phyloP scores from a whole-genome alignment of 1,140 invertebrate genomes.

The Orussus abietinus region DNA sequence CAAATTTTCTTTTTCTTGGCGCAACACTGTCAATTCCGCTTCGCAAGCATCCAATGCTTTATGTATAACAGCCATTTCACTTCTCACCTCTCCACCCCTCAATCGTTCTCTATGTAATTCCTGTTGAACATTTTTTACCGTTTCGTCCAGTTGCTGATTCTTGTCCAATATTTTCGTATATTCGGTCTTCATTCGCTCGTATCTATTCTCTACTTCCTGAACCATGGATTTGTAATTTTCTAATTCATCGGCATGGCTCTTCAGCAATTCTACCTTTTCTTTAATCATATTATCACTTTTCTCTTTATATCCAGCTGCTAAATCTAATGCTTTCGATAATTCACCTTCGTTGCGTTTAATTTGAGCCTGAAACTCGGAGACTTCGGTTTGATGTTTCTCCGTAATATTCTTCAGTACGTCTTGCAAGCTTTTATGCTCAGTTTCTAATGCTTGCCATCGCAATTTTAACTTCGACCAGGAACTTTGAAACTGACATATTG shows the following conservation, averaged over 20 bases:
- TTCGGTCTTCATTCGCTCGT: conserved; percentile 37
- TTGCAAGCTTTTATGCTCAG: conserved; percentile 41
- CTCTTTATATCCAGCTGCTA: conserved; percentile 65
- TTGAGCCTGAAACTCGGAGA: conserved; percentile 47
- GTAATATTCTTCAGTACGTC: conserved; percentile 35
- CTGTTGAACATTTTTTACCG: conserved; percentile 33
- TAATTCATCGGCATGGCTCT: conserved; percentile 42
- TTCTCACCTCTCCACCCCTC: conserved; percentile 38
- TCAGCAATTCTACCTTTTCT: conserved; percentile 50
- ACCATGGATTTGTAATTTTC: conserved; percentile 44
- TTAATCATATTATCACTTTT: conserved; percentile 59
- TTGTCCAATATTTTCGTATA: conserved; percentile 40
- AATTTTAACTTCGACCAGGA: conserved; percentile 54
- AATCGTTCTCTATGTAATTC: conserved; percentile 45
- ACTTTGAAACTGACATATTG: conserved; percentile 61
- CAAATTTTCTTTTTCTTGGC: conserved; percentile 55
- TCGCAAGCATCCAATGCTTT: conserved; percentile 56
- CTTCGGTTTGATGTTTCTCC: conserved; percentile 40
- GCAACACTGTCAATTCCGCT: conserved; percentile 53
- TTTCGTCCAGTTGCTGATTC: conserved; percentile 34
- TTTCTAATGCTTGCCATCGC: conserved; percentile 46
- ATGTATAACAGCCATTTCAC: conserved; percentile 52
- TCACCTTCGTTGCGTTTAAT: conserved; percentile 62
- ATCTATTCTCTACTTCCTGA: conserved; percentile 38
- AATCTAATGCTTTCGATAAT: conserved; percentile 62